phyloP scores from a whole-genome alignment of 2,113 vertebrate genomes.

The Zosterops lateralis region DNA sequence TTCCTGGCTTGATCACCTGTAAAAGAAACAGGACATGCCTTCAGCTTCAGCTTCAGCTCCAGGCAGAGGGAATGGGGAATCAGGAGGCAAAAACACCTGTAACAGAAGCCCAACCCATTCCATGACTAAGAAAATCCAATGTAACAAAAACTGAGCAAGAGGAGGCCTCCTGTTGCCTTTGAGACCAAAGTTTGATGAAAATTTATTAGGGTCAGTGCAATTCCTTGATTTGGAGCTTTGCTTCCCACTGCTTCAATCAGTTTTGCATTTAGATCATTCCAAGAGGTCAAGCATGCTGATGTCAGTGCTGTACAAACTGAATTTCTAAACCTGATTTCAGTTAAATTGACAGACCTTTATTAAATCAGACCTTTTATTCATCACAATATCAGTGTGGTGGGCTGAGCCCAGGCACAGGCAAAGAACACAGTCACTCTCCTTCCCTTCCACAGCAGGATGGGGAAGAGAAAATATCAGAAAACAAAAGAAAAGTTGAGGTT shows the following conservation, averaged over 20 bases:
- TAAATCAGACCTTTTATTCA: background rate
- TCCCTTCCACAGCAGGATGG: background rate
- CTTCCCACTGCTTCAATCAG: background rate
- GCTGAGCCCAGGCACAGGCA: background rate
- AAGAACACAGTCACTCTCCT: background rate
- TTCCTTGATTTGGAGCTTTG: background rate
- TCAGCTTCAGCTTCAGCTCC: slow-evolving; percentile 43
- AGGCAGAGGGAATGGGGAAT: background rate
- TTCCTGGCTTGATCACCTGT: slow-evolving; percentile 96
- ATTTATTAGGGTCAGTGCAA: background rate
- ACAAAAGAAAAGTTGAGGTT: background rate
- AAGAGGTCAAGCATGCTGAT: background rate
- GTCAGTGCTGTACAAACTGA: background rate
- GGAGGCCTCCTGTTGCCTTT: background rate
- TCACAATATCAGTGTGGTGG: background rate
- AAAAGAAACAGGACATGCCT: slow-evolving; percentile 18
- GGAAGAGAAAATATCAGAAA: background rate
- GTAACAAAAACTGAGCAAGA: background rate
- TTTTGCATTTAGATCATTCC: background rate
- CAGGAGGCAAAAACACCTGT: background rate
- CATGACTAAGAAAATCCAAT: background rate
- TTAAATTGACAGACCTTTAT: background rate
- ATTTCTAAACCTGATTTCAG: background rate
- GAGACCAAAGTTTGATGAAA: background rate
- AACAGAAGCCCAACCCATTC: background rate